These are phyloP conservation scores for Acrocephalus kingi DNA, from an alignment of 2,113 vertebrate genomes.

Conservation along the genomic window DNA sequence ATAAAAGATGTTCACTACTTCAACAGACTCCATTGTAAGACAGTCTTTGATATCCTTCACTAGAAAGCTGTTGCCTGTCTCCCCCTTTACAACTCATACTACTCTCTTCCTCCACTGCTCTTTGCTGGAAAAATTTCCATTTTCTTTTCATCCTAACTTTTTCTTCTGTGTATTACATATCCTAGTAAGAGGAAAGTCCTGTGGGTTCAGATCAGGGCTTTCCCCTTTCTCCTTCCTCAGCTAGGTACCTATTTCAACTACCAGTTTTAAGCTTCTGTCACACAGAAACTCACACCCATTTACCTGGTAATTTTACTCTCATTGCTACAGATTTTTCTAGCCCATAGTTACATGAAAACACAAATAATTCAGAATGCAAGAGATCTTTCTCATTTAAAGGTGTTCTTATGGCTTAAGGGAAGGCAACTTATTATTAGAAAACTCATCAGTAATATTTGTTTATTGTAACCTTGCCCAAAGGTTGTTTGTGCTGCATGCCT, in stretches of 20 bases:
- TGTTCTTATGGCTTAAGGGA: neutral
- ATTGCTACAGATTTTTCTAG: neutral
- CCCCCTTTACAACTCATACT: neutral
- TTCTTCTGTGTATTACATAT: neutral
- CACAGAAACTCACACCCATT: neutral
- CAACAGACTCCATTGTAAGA: neutral
- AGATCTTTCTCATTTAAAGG: conserved; percentile 37
- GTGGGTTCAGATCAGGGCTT: neutral
- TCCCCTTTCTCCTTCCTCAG: neutral
- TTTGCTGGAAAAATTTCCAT: neutral
- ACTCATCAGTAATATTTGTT: conserved; percentile 25
- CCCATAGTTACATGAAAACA: neutral
- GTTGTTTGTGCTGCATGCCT: neutral
- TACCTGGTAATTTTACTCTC: neutral
- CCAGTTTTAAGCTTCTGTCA: neutral
- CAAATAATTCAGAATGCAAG: neutral
- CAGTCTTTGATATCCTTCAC: neutral
- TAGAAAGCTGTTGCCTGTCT: neutral
- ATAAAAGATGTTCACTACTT: neutral
- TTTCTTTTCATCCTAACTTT: neutral
- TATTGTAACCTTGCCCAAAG: conserved; percentile 38
- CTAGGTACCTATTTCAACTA: neutral
- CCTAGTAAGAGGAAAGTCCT: neutral
- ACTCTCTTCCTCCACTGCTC: neutral
- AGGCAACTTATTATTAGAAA: neutral